Percentiles rank a stretch among this genome's conserved stretches.
Evolutionary conservation across 64 coral and sea anemone species (phyloP).

Genomic region (Stichodactyla helianthus): DNA sequence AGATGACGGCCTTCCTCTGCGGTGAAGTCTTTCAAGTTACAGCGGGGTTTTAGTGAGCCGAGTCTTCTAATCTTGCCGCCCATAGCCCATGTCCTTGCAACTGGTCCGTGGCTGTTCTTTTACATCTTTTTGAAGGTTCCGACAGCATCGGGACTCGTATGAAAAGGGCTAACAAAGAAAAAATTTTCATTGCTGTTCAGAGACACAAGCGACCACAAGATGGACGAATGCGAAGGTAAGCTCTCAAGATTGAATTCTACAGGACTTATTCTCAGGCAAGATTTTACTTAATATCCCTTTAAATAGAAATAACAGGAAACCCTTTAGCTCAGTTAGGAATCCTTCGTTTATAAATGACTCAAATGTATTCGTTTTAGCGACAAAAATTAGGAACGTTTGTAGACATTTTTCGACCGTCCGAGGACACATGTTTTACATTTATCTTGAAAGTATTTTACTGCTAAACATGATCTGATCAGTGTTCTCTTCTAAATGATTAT

Average conservation of each 20-base stretch:
- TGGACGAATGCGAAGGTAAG: slow-evolving; percentile 16
- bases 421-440: neutral
- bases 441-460: neutral
- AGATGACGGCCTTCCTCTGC: neutral
- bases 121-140: slow-evolving; percentile 17
- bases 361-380: neutral
- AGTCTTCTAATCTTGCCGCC: neutral
- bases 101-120: slow-evolving; percentile 25
- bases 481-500: neutral
- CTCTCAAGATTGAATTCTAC: neutral
- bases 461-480: neutral
- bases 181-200: neutral
- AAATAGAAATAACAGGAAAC: neutral
- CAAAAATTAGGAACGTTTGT: neutral
- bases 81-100: slow-evolving; percentile 20
- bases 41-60: neutral
- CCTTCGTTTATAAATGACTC: neutral
- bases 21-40: slow-evolving; percentile 3
- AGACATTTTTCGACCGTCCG: neutral
- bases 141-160: neutral
- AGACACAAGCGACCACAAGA: neutral
- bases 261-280: neutral
- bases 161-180: neutral
- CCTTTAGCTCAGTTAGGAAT: neutral
- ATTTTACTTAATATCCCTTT: neutral